Percentiles rank a stretch among this genome's conserved stretches.
These are phyloP conservation scores for Epicauta chinensis DNA, from an alignment of 1,140 invertebrate genomes.

Conservation along the genomic window DNA sequence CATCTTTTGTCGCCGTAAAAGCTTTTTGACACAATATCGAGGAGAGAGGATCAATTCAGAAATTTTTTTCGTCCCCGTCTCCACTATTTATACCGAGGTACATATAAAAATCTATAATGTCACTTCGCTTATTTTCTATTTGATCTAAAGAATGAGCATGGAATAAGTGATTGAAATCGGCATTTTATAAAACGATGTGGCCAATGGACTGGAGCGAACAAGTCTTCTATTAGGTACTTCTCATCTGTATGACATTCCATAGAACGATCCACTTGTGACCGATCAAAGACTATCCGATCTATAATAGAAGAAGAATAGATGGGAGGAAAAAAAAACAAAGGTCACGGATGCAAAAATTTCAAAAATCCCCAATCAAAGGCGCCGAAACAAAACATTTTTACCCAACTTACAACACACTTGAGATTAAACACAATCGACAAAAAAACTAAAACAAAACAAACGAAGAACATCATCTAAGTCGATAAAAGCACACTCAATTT, in stretches of 20 bases:
- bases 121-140: slow-evolving; percentile 29
- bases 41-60: neutral
- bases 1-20: slow-evolving; percentile 41
- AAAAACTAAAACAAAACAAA: too few relatives aligned
- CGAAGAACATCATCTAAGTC: too few relatives aligned
- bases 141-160: slow-evolving; percentile 32
- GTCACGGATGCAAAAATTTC: too few relatives aligned
- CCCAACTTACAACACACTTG: too few relatives aligned
- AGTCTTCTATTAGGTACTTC: slow-evolving; percentile 5
- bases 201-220: slow-evolving; percentile 25
- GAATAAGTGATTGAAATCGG: slow-evolving; percentile 37
- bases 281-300: too few relatives aligned
- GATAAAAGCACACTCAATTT: too few relatives aligned
- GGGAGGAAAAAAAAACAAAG: too few relatives aligned
- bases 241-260: slow-evolving; percentile 25
- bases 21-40: slow-evolving; percentile 41
- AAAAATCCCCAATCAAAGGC: too few relatives aligned
- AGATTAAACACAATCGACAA: too few relatives aligned
- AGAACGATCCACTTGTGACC: slow-evolving; percentile 6
- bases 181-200: slow-evolving; percentile 11
- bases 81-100: too few relatives aligned
- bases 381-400: too few relatives aligned
- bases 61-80: slow-evolving; percentile 33
- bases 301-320: too few relatives aligned
- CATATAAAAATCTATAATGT: slow-evolving; percentile 18